Percentiles rank a stretch among this genome's conserved stretches.
Evolutionary conservation across 2,113 vertebrate species (phyloP).

Genomic region (Bufo bufo): DNA sequence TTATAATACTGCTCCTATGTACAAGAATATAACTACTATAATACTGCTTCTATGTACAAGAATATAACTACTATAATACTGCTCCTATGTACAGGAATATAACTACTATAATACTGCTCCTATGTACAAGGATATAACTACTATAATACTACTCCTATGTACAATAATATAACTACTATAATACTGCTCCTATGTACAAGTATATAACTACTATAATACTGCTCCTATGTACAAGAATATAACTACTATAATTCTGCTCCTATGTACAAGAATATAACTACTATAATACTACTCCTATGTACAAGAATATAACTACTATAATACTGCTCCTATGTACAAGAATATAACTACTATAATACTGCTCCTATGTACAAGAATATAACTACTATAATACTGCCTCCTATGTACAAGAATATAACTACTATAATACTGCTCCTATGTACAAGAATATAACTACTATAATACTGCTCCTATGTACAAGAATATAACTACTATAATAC

Average conservation of each 20-base stretch:
- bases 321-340: background rate
- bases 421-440: constrained; percentile 4
- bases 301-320: background rate
- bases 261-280: background rate
- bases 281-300: background rate
- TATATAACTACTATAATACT: too few species aligned
- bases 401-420: background rate
- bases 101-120: background rate
- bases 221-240: too few species aligned
- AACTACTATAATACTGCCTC: background rate
- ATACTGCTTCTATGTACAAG: background rate
- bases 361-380: too few species aligned
- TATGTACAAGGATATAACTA: too few species aligned
- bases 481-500: background rate
- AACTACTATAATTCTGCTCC: too few species aligned
- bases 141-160: too few species aligned
- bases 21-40: background rate
- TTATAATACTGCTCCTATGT: too few species aligned
- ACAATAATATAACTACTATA: too few species aligned
- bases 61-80: background rate
- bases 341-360: background rate
- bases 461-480: background rate
- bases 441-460: background rate
- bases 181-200: too few species aligned
- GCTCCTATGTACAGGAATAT: background rate